phyloP scores from a whole-genome alignment of 2,113 vertebrate genomes.

The Spizaetus ornatus region DNA sequence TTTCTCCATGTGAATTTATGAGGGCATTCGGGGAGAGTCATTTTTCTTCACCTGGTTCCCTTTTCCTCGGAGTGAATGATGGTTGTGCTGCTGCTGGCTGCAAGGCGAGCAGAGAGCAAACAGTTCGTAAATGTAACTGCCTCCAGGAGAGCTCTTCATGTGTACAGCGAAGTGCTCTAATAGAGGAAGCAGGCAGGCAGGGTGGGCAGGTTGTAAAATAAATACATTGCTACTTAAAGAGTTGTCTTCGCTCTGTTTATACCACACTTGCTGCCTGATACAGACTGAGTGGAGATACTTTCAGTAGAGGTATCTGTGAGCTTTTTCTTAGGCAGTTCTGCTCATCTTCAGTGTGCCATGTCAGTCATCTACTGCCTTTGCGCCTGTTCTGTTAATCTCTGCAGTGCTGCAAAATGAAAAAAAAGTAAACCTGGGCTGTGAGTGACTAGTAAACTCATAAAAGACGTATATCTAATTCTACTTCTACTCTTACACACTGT shows the following conservation, averaged over 20 bases:
- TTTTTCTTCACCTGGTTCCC: slow-evolving; percentile 42
- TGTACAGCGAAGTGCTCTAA: neutral
- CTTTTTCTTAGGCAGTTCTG: neutral
- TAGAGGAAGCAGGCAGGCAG: neutral
- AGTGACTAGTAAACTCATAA: neutral
- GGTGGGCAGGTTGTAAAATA: slow-evolving; percentile 32
- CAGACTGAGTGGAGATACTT: neutral
- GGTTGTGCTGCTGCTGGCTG: neutral
- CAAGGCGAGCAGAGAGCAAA: neutral
- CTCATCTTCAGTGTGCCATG: neutral
- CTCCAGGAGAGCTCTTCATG: slow-evolving; percentile 34
- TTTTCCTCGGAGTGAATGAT: neutral
- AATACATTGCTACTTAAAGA: neutral
- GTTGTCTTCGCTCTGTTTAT: neutral
- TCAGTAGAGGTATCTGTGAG: neutral
- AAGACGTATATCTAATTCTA: neutral
- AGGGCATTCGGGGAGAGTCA: neutral
- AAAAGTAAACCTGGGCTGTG: neutral
- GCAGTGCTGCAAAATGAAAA: neutral
- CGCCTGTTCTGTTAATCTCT: neutral
- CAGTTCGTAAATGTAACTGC: slow-evolving; percentile 40
- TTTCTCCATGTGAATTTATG: slow-evolving; percentile 36
- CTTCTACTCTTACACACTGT: neutral
- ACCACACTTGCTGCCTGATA: neutral
- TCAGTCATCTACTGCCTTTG: neutral